phyloP scores from a whole-genome alignment of 2,888 invertebrate species.

The Chrysodeixis includens region DNA sequence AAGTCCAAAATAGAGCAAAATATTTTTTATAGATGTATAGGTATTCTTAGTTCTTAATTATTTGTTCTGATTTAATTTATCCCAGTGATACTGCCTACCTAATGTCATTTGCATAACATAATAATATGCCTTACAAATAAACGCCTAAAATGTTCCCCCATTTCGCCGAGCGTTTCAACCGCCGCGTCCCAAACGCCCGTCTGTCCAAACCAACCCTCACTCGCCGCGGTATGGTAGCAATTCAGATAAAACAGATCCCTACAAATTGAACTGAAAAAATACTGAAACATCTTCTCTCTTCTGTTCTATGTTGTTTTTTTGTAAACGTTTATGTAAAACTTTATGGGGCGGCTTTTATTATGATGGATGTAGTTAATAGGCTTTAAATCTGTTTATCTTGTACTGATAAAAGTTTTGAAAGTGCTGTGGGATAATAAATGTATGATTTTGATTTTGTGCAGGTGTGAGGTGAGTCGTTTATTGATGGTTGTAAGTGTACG shows the following conservation, averaged over 20 bases:
- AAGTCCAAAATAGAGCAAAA: too few relatives aligned
- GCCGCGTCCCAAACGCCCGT: conserved; percentile 59
- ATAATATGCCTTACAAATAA: too few relatives aligned
- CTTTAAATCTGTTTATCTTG: conserved; percentile 46
- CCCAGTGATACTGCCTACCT: too few relatives aligned
- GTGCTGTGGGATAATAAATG: conserved; percentile 11
- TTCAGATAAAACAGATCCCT: conserved; percentile 84
- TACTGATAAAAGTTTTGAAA: conserved; percentile 35
- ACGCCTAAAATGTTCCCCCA: too few relatives aligned
- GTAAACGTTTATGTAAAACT: conserved; percentile 47
- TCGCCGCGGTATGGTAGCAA: conserved; percentile 84
- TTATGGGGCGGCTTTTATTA: conserved; percentile 57
- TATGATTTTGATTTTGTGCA: conserved; percentile 8
- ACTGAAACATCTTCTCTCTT: conserved; percentile 55
- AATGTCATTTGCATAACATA: too few relatives aligned
- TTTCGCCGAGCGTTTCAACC: conserved; percentile 8
- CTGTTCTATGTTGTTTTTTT: conserved; percentile 59
- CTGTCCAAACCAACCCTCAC: conserved; percentile 64
- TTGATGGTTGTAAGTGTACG: neutral
- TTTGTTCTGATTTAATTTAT: too few relatives aligned
- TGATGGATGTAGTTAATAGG: conserved; percentile 53
- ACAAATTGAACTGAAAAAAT: conserved; percentile 86
- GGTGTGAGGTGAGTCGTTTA: neutral
- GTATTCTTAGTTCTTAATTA: too few relatives aligned
- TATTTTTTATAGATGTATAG: too few relatives aligned